Conservation (phyloP, 1,140 invertebrate species). For the Drosophila sechellia region DNA sequence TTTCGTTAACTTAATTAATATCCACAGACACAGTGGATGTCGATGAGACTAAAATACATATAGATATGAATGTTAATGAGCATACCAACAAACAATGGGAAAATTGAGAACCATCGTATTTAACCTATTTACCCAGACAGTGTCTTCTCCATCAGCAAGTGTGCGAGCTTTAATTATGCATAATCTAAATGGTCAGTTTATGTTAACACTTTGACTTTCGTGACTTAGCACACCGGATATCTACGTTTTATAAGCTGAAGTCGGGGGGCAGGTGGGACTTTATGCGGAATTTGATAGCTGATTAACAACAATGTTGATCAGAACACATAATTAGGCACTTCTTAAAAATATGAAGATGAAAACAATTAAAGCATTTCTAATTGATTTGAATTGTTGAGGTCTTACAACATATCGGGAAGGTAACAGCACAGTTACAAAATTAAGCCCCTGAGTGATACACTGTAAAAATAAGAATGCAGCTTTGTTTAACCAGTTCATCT, state of each 20-base stretch:
- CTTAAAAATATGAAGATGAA: too few species aligned
- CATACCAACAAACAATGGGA: slow-evolving; percentile 35
- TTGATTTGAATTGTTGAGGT: too few species aligned
- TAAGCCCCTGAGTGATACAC: too few species aligned
- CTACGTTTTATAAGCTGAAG: neutral
- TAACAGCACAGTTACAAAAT: neutral
- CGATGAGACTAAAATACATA: slow-evolving; percentile 21
- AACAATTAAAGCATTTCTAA: too few species aligned
- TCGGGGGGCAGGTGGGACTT: neutral
- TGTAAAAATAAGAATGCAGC: too few species aligned
- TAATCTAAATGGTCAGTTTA: slow-evolving; percentile 57
- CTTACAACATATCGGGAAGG: too few species aligned
- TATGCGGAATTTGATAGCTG: neutral
- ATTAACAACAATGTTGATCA: neutral
- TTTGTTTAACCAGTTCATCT: too few species aligned
- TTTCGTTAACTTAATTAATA: slow-evolving; percentile 50
- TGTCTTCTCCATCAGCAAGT: neutral
- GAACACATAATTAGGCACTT: too few species aligned
- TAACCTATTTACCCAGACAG: slow-evolving; percentile 18
- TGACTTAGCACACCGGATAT: neutral
- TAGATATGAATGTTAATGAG: slow-evolving; percentile 21
- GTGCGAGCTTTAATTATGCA: slow-evolving; percentile 58
- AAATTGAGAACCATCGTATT: slow-evolving; percentile 20
- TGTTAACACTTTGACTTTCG: slow-evolving; percentile 58
- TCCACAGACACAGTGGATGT: slow-evolving; percentile 18